These are phyloP conservation scores for Hormiphora californensis DNA, from an alignment of 37 sponge, comb jelly and placozoan genomes.

Conservation along the genomic window DNA sequence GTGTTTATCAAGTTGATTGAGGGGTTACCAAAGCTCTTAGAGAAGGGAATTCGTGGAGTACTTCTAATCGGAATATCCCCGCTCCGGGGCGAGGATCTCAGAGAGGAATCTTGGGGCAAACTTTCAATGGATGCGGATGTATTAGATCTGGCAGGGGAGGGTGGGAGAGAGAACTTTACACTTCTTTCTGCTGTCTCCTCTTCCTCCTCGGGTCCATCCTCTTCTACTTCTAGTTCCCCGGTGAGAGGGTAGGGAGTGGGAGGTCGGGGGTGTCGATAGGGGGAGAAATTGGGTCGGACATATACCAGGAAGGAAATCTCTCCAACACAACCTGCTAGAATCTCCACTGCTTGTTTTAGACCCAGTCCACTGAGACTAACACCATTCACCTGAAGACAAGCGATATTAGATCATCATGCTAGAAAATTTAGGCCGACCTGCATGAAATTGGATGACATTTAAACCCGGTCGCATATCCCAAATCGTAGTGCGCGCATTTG, in stretches of 20 bases:
- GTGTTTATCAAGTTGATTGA: conserved; percentile 45
- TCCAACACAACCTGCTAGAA: conserved; percentile 21
- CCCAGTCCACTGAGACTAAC: not conserved
- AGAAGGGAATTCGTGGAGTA: not conserved
- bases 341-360: conserved; percentile 2
- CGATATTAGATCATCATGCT: no score
- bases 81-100: not conserved
- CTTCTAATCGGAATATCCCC: not conserved
- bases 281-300: conserved; percentile 5
- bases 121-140: conserved; percentile 4
- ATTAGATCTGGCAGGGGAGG: conserved; percentile 21
- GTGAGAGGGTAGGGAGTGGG: conserved; percentile 11
- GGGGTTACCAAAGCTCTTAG: not conserved
- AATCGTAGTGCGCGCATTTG: no score
- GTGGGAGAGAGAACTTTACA: conserved; percentile 15
- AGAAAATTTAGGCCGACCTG: no score
- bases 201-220: no score
- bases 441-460: no score
- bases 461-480: no score
- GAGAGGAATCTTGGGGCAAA: not conserved
- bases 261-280: conserved; percentile 5
- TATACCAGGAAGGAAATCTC: not conserved
- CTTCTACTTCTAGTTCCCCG: not conserved
- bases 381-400: not conserved
- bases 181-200: conserved; percentile 16